A percentile compares a stretch with the other conserved stretches of the same genome.
Conservation (phyloP, 2,113 vertebrate species). For the Ardeotis arabs region DNA sequence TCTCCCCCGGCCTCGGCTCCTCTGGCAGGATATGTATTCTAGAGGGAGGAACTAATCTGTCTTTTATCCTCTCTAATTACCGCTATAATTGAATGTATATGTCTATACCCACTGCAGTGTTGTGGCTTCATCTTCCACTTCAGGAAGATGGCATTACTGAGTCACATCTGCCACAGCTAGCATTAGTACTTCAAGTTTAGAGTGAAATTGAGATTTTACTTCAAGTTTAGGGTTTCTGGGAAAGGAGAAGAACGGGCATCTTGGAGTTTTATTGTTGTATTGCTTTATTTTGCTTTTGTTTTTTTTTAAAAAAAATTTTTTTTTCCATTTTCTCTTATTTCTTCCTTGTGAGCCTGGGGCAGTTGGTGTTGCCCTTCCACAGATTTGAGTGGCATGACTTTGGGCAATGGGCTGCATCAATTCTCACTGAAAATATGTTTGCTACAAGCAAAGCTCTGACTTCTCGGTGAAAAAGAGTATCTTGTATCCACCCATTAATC, state of each 20-base stretch:
- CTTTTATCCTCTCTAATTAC: slow-evolving; percentile 1
- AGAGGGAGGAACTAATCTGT: neutral
- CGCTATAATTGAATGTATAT: neutral
- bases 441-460: neutral
- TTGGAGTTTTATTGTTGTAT: neutral
- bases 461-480: neutral
- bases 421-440: neutral
- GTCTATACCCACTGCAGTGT: neutral
- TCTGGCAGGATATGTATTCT: neutral
- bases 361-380: neutral
- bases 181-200: neutral
- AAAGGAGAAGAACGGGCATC: neutral
- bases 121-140: neutral
- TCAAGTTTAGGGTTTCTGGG: neutral
- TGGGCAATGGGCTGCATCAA: neutral
- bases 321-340: neutral
- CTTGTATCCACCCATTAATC: neutral
- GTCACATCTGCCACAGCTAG: neutral
- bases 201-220: neutral
- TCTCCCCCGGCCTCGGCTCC: neutral
- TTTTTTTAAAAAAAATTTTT: neutral
- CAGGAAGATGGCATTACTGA: neutral
- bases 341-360: neutral
- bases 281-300: neutral
- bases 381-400: neutral